phyloP scores from a whole-genome alignment of 2,888 invertebrate species.

The Caenorhabditis parvicauda region DNA sequence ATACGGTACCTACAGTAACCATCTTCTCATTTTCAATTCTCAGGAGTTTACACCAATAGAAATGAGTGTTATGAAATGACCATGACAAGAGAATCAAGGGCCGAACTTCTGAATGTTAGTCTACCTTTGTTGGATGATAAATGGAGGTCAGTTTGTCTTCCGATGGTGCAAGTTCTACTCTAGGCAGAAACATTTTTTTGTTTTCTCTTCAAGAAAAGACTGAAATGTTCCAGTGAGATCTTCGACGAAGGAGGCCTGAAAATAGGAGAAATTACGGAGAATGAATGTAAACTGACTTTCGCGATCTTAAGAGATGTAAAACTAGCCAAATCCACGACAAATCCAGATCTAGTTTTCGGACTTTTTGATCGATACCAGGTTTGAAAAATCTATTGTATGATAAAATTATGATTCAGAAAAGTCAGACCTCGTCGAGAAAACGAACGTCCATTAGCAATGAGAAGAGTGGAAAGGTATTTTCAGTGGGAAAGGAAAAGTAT shows the following conservation, averaged over 20 bases:
- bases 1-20: neutral
- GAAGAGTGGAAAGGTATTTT: too few species aligned
- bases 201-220: too few species aligned
- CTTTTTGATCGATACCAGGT: too few species aligned
- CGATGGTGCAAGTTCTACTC: too few species aligned
- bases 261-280: constrained; percentile 25
- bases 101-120: constrained; percentile 29
- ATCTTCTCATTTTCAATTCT: neutral
- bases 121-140: constrained; percentile 33
- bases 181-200: too few species aligned
- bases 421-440: too few species aligned
- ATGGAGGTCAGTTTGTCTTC: constrained; percentile 34
- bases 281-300: constrained; percentile 23
- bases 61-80: constrained; percentile 22
- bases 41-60: constrained; percentile 28
- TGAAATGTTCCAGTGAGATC: constrained; percentile 11
- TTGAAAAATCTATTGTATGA: too few species aligned
- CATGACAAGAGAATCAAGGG: constrained; percentile 18
- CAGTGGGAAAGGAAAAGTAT: too few species aligned
- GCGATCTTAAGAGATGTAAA: constrained; percentile 23
- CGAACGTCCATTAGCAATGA: too few species aligned
- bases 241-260: constrained; percentile 30
- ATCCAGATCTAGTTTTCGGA: too few species aligned
- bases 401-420: too few species aligned
- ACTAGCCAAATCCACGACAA: too few species aligned